Conservation (phyloP, 1,140 invertebrate species). For the Limonius californicus region DNA sequence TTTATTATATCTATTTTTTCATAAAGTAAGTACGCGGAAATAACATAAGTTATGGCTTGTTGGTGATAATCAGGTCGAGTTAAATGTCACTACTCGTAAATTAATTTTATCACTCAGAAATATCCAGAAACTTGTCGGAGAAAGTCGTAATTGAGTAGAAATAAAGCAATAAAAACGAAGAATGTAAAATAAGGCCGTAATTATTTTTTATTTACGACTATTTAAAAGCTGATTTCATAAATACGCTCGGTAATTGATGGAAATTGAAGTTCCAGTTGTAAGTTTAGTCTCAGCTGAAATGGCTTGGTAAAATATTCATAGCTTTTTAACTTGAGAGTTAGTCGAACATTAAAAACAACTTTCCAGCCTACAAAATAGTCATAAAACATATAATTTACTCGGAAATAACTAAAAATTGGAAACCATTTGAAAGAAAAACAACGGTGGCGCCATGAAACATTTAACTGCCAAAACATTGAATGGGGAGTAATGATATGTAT, state of each 20-base stretch:
- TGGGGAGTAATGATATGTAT: constrained; percentile 9
- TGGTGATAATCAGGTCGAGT: constrained; percentile 31
- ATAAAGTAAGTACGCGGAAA: constrained; percentile 25
- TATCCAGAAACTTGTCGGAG: constrained; percentile 29
- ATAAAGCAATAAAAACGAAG: constrained; percentile 22
- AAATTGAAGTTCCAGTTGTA: not conserved
- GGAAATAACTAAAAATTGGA: not conserved
- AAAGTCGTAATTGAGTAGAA: constrained; percentile 32
- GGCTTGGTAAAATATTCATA: not conserved
- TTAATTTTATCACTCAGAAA: constrained; percentile 29
- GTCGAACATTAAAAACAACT: not conserved
- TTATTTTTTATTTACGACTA: constrained; percentile 2
- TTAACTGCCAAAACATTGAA: constrained; percentile 12
- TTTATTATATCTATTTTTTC: not conserved
- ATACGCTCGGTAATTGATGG: not conserved
- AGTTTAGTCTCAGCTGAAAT: no score
- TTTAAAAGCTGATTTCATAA: constrained; percentile 3
- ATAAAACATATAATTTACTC: not conserved
- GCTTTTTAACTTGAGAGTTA: not conserved
- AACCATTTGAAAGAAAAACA: constrained; percentile 2
- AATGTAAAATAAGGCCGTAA: not conserved
- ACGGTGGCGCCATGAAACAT: constrained; percentile 1
- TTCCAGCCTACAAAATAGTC: not conserved
- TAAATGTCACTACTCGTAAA: constrained; percentile 33
- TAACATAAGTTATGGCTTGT: constrained; percentile 31